Conservation (phyloP, 2,797 vertebrate species). For the Oreochromis mossambicus region DNA sequence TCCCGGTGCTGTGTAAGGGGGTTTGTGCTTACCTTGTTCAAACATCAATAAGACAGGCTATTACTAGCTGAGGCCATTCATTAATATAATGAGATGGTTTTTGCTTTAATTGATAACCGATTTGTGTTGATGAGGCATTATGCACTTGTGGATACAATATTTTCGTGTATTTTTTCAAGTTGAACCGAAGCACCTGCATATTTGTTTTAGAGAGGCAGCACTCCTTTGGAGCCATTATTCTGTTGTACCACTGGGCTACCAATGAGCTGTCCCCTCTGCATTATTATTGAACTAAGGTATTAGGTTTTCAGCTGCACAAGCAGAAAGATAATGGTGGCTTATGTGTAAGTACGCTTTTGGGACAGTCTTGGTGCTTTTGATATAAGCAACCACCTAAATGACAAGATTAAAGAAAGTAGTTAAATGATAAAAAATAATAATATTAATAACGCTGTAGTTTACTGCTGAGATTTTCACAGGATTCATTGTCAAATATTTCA, state of each 20-base stretch:
- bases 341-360: constrained; percentile 89
- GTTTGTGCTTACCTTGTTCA: constrained; percentile 66
- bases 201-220: constrained; percentile 61
- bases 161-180: constrained; percentile 59
- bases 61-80: constrained; percentile 70
- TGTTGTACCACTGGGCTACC: constrained; percentile 61
- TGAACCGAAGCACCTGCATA: constrained; percentile 67
- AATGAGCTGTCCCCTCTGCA: constrained; percentile 82
- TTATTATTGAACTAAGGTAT: constrained; percentile 95
- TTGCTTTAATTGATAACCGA: constrained; percentile 77
- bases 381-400: constrained; percentile 84
- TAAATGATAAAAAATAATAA: constrained; percentile 28
- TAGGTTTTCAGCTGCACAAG: constrained; percentile 96
- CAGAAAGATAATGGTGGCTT: constrained; percentile 99
- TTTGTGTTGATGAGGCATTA: constrained; percentile 74
- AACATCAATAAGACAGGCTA: constrained; percentile 68
- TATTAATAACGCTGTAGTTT: constrained; percentile 7
- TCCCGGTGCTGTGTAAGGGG: constrained; percentile 54
- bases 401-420: constrained; percentile 65
- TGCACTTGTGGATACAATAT: constrained; percentile 74
- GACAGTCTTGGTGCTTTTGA: constrained; percentile 89
- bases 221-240: constrained; percentile 67
- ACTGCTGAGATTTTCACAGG: constrained; percentile 1
- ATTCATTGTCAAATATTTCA: neutral
- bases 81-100: constrained; percentile 74